phyloP scores from a whole-genome alignment of 1,140 invertebrate species.

The Temnothorax curvispinosus region DNA sequence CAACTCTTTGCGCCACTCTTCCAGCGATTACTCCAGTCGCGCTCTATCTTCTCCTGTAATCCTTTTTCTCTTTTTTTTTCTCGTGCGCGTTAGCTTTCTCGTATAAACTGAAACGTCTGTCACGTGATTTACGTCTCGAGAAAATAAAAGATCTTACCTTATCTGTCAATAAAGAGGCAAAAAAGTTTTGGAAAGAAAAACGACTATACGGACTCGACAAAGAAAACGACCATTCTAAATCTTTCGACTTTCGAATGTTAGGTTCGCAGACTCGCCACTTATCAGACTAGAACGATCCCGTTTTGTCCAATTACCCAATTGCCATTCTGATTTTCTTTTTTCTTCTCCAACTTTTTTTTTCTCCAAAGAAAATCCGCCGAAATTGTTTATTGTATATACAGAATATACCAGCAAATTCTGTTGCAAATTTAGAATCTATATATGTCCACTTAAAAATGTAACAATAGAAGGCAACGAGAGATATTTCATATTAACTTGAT shows the following conservation, averaged over 20 bases:
- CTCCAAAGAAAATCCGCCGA: too few species aligned
- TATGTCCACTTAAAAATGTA: not conserved
- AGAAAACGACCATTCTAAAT: conserved; percentile 76
- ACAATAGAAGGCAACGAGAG: not conserved
- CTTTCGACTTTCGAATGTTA: conserved; percentile 62
- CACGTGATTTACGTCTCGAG: conserved; percentile 80
- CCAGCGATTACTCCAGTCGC: conserved; percentile 59
- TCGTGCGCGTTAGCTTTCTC: conserved; percentile 52
- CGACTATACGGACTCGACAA: conserved; percentile 66
- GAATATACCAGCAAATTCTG: not conserved
- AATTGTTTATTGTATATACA: not conserved
- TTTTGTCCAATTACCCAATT: not conserved
- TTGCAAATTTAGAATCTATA: not conserved
- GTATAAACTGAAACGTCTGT: conserved; percentile 77
- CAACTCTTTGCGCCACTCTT: conserved; percentile 31
- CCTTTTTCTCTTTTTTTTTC: conserved; percentile 3
- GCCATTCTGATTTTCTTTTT: not conserved
- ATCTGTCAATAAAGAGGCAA: conserved; percentile 2
- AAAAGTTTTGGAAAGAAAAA: conserved; percentile 18
- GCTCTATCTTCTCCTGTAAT: conserved; percentile 32
- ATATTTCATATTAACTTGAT: too few species aligned
- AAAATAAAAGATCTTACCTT: conserved; percentile 75
- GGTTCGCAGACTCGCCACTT: conserved; percentile 47
- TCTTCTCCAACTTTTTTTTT: not conserved
- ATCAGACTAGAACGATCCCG: conserved; percentile 45